Evolutionary conservation across 2,888 invertebrate species (phyloP), one percentile per base, ranked within the genome.

Genomic region (Thereva unica): DNA sequence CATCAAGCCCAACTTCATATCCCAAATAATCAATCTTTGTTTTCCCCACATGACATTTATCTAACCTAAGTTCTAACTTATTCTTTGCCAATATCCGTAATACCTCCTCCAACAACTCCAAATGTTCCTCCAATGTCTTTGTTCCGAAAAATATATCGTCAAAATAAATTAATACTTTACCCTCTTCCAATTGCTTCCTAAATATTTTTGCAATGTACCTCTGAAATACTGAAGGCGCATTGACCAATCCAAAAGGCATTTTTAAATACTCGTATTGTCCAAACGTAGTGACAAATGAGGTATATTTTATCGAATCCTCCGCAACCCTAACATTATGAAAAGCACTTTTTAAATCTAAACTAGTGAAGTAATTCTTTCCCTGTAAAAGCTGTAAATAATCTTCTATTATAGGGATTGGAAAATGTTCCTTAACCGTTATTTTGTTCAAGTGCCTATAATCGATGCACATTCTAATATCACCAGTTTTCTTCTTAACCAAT

Each of bases 141-240:
- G 68, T 68, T 10, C 67, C 67, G 8, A 72, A 66, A 38, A 73
- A 38, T 12, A 74, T 63, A 59, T 70, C 72, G 54, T 73, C 73
- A 50, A 73, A 68, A 63, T 69, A 73, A 64, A 64, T 63, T 2
- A 73, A 53, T 6, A 72, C 47, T 23, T 69, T 49, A 4, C 65
- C 65, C 4, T 45, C 35, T 45, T 38, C 49, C 6, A 73, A 61
- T 12, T 66, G 38, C 5, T 53, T 35, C 12, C 42, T 40, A 67
- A 71, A 64, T 8, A 71, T 68, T 2, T 35, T 45, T 41, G 68
- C 68, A 6, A 73, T 65, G 53, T 68, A 71, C 54, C 70, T 64
- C 49, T 71, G 72, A 37, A 69, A 69, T 4, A 42, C 38, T 1
- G 65, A 40, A 2, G 71, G 59, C 34, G 52, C 65, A 38, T 66